Evolutionary conservation across 2,113 vertebrate species (phyloP).

Genomic region (Cryptotis parvus): DNA sequence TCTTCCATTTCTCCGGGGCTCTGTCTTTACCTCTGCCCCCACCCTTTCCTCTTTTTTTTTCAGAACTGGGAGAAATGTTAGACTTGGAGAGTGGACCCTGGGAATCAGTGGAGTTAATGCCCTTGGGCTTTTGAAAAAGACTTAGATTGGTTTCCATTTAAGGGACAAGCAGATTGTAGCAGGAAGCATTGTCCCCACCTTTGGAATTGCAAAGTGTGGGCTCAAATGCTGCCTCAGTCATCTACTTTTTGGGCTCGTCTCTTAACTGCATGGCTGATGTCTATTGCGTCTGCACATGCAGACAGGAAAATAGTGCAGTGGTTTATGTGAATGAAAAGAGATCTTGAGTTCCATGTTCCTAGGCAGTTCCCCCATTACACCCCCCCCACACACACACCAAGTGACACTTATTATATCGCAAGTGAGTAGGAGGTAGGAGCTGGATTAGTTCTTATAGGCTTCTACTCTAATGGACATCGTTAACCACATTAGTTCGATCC

Average conservation of each 20-base stretch:
- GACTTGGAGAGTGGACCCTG: not conserved
- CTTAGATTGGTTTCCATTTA: not conserved
- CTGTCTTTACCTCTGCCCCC: not conserved
- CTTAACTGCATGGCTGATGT: not conserved
- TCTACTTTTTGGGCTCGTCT: not conserved
- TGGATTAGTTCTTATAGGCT: not conserved
- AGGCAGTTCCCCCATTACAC: not conserved
- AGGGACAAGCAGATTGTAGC: not conserved
- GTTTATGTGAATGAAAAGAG: not conserved
- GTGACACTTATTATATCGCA: not conserved
- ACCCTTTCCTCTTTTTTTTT: not conserved
- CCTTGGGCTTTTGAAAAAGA: not conserved
- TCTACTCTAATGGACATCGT: not conserved
- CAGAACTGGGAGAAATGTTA: not conserved
- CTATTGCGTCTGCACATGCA: not conserved
- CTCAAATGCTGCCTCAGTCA: not conserved
- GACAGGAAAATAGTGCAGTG: not conserved
- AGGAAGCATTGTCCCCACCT: not conserved
- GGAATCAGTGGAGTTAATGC: not conserved
- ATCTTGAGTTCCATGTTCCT: not conserved
- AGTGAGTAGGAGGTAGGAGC: not conserved
- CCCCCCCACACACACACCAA: too few relatives aligned
- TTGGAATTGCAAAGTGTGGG: not conserved
- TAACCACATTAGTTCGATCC: not conserved
- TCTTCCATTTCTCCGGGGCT: constrained; percentile 22